Conservation (phyloP, 2,888 invertebrate species). For the Octonoba sinensis region DNA sequence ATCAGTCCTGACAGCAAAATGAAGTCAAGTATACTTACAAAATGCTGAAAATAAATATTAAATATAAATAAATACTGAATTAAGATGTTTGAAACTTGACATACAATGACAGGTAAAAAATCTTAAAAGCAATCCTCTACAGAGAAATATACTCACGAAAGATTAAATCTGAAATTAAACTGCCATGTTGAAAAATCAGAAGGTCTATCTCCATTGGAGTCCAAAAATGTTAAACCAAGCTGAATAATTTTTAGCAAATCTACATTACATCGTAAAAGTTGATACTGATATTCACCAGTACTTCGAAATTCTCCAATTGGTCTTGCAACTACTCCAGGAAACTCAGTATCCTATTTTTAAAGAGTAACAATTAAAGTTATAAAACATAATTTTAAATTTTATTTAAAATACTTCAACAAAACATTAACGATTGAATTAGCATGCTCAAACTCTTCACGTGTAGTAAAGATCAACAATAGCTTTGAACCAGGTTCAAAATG, state of each 20-base stretch:
- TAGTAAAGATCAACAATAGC: no score
- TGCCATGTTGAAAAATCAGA: constrained; percentile 97
- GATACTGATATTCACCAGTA: constrained; percentile 75
- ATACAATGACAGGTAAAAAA: no score
- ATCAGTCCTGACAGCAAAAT: no score
- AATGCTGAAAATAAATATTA: no score
- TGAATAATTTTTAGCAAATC: constrained; percentile 97
- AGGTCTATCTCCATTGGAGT: constrained; percentile 95
- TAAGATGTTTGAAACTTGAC: no score
- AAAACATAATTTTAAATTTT: background rate
- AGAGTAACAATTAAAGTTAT: background rate
- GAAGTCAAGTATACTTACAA: no score
- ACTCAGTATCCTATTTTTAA: constrained; percentile 89
- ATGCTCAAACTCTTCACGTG: no score
- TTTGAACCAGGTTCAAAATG: no score
- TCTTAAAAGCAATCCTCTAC: no score
- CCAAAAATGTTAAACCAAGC: constrained; percentile 94
- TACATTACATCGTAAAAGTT: constrained; percentile 81
- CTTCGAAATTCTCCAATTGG: constrained; percentile 84
- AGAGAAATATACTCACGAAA: constrained; percentile 81
- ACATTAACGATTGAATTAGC: no score
- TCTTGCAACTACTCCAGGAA: constrained; percentile 96
- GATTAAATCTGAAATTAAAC: constrained; percentile 98
- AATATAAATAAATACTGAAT: no score
- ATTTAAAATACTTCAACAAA: no score